Base-by-base conservation (phyloP, 2,113 vertebrate genomes). In the Podocnemis expansa region DNA sequence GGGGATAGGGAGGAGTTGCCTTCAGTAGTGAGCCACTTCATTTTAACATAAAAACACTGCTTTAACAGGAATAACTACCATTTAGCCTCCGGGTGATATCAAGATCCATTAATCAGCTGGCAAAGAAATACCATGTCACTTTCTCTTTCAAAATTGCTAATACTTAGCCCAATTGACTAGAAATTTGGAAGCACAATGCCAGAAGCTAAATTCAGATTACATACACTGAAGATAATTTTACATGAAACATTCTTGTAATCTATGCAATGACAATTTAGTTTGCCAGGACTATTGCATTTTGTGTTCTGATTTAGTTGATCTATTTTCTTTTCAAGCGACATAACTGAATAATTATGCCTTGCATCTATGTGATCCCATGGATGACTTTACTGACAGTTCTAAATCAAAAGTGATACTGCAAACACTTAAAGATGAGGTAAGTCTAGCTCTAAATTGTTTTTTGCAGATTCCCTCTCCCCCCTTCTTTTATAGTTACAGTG, bases 61-160 rank as follows among this genome's bases (percentile, higher is more conserved):
- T 82, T 90, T 90, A 84, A 88, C 93, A 89, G 52, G 55, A 87
- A 91, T 83, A 95, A 38, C 47, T 88, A 22, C 38, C 84, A 89
- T 67, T n/a, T 24, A 85, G 84, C 88, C 92, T 79, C 91, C 81
- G 89, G 55, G 19, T 83, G 82, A 87, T 89, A 96, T 60, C 81
- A 94, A 92, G 88, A 70, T 67, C 94, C 91, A 79, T 76, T 88
- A 94, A 94, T 91, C 88, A 91, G 89, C 95, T 95, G 95, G 75
- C 92, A 92, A 31, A 88, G 81, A 75, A 86, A 92, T 85, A 94
- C 87, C 55, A 47, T 52, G 86, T 93, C 38, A 91, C 24, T 52
- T 52, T 54, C 34, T 79, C 79, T 84, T 86, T 88, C 51, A 80
- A 60, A 60, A 75, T 89, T 0, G 1, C 76, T 83, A 83, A 79